These are phyloP conservation scores for Proisotoma minuta DNA, from an alignment of 2,888 invertebrate species.

Conservation along the genomic window DNA sequence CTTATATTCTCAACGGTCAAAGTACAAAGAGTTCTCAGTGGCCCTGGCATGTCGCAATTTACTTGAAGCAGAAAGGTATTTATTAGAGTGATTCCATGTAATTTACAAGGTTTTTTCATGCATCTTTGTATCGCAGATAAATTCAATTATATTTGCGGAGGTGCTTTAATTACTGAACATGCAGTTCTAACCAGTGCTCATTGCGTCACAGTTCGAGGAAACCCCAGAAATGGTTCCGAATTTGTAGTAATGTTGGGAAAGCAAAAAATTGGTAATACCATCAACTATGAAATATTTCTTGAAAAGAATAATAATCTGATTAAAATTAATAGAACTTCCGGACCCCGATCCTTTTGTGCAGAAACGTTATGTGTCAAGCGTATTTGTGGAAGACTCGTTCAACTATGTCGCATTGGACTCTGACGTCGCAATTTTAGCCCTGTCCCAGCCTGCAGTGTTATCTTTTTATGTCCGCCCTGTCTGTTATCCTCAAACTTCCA, in stretches of 20 bases:
- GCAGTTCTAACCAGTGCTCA: constrained; percentile 50
- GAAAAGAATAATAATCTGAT: neutral
- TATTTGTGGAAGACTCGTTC: constrained; percentile 44
- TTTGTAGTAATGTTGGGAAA: constrained; percentile 42
- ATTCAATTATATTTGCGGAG: constrained; percentile 53
- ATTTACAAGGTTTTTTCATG: neutral
- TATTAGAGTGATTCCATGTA: neutral
- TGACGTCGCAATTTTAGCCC: constrained; percentile 57
- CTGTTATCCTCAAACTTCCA: constrained; percentile 50
- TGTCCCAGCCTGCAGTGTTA: constrained; percentile 52
- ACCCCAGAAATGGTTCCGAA: constrained; percentile 36
- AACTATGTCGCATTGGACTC: constrained; percentile 51
- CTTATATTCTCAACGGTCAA: constrained; percentile 43
- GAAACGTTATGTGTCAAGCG: constrained; percentile 34
- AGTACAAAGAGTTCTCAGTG: constrained; percentile 44
- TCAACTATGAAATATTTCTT: neutral
- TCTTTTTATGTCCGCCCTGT: constrained; percentile 54
- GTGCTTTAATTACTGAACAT: constrained; percentile 55
- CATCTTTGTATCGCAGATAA: constrained; percentile 22
- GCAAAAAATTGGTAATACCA: constrained; percentile 36
- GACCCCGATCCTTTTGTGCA: constrained; percentile 46
- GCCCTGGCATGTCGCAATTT: constrained; percentile 60
- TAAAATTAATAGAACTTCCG: constrained; percentile 30
- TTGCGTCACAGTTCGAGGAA: constrained; percentile 41
- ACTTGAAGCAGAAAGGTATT: constrained; percentile 46